These are phyloP conservation scores for Gryllus longicercus DNA, from an alignment of 2,888 invertebrate species.

Conservation along the genomic window DNA sequence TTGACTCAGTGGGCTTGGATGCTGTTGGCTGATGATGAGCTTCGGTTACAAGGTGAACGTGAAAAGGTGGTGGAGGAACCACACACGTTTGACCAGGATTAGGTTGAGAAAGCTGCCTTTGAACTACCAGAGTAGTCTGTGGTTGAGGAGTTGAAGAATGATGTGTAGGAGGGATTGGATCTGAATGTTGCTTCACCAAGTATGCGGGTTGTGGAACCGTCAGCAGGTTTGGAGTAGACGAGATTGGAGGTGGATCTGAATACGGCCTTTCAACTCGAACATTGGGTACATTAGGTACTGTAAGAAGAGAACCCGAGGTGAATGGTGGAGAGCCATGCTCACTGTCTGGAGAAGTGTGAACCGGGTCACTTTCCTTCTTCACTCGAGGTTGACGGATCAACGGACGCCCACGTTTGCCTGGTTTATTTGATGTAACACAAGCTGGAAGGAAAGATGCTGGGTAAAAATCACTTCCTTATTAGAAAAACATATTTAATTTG, in stretches of 20 bases:
- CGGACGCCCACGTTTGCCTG: conserved; percentile 57
- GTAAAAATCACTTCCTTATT: too few relatives aligned
- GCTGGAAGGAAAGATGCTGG: conserved; percentile 23
- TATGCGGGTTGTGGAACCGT: conserved; percentile 55
- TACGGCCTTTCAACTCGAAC: conserved; percentile 53
- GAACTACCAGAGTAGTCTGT: conserved; percentile 45
- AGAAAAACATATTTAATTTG: background rate
- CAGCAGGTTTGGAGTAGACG: conserved; percentile 48
- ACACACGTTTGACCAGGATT: conserved; percentile 25
- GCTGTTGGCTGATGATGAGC: background rate
- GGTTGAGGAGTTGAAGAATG: conserved; percentile 43
- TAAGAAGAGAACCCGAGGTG: conserved; percentile 46
- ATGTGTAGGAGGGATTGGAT: conserved; percentile 61
- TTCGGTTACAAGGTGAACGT: conserved; percentile 31
- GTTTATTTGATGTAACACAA: conserved; percentile 25
- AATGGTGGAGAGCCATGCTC: conserved; percentile 45
- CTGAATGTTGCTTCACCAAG: conserved; percentile 64
- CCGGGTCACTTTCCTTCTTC: conserved; percentile 60
- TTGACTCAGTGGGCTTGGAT: background rate
- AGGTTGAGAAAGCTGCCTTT: conserved; percentile 55
- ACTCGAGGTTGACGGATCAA: conserved; percentile 65
- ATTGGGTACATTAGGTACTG: conserved; percentile 53
- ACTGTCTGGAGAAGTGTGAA: conserved; percentile 48
- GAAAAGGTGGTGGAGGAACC: conserved; percentile 30
- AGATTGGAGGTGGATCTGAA: conserved; percentile 36